A percentile compares a stretch with the other conserved stretches of the same genome.
Evolutionary conservation across 37 sponge, comb jelly and placozoan genomes (phyloP).

Genomic region (Beroe ovata): DNA sequence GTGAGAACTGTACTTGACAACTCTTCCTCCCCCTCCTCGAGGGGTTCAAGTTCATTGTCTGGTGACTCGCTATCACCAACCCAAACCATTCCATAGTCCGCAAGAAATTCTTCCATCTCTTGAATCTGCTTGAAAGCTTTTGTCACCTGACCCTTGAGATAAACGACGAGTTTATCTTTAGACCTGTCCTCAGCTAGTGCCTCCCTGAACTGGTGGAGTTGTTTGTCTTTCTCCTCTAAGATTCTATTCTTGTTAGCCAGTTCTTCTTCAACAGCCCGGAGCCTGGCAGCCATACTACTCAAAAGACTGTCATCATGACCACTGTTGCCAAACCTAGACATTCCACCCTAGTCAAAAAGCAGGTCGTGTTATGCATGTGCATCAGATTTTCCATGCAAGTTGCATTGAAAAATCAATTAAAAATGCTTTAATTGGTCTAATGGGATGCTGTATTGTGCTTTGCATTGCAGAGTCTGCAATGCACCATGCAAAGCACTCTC

Average conservation of each 20-base stretch:
- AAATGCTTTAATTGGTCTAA: too few relatives aligned
- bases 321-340: constrained; percentile 61
- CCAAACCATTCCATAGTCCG: constrained; percentile 97
- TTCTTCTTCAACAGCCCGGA: constrained; percentile 49
- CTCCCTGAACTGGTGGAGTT: constrained; percentile 21
- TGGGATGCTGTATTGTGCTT: too few relatives aligned
- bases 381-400: not conserved
- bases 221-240: constrained; percentile 10
- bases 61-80: constrained; percentile 72
- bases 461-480: too few relatives aligned
- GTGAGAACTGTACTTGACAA: not conserved
- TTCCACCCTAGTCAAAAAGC: too few relatives aligned
- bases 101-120: constrained; percentile 82
- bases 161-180: not conserved
- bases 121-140: constrained; percentile 53
- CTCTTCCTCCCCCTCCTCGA: constrained; percentile 68
- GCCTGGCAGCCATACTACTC: constrained; percentile 36
- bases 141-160: not conserved
- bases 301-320: constrained; percentile 63
- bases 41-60: not conserved
- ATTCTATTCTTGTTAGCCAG: not conserved
- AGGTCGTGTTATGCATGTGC: too few relatives aligned
- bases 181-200: not conserved
- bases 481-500: too few relatives aligned
- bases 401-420: not conserved